Percentiles rank a stretch among this genome's conserved stretches.
These are phyloP conservation scores for Drosophila percnosoma DNA, from an alignment of 2,888 invertebrate species.

Conservation along the genomic window DNA sequence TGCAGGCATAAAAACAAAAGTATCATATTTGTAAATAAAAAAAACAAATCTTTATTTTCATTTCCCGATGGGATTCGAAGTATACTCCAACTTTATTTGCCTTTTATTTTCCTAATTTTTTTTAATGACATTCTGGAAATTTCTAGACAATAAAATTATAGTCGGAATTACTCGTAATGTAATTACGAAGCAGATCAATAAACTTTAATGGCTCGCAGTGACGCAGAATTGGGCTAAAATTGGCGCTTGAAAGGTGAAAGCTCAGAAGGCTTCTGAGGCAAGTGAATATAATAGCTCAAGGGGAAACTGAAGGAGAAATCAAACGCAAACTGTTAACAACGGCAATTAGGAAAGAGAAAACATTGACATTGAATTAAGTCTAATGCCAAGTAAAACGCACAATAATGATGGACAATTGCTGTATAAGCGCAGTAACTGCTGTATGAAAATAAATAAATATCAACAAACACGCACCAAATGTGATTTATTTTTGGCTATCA, in stretches of 20 bases:
- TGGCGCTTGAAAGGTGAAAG: slow-evolving; percentile 26
- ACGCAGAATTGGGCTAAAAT: slow-evolving; percentile 24
- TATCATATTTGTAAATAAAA: not conserved
- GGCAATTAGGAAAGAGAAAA: slow-evolving; percentile 38
- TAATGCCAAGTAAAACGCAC: slow-evolving; percentile 44
- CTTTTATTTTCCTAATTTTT: not conserved
- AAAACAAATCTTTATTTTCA: not conserved
- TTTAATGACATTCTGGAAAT: not conserved
- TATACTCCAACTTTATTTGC: not conserved
- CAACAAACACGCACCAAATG: slow-evolving; percentile 46
- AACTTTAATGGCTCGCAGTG: slow-evolving; percentile 14
- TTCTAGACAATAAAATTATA: not conserved
- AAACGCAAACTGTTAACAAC: not conserved
- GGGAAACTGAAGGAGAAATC: not conserved
- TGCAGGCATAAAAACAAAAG: not conserved
- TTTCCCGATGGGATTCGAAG: no score
- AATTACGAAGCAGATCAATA: slow-evolving; percentile 8
- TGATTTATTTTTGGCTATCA: slow-evolving; percentile 33
- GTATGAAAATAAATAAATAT: slow-evolving; percentile 42
- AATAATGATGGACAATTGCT: slow-evolving; percentile 45
- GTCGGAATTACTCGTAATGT: not conserved
- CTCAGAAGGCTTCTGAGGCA: slow-evolving; percentile 4
- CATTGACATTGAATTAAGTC: slow-evolving; percentile 73
- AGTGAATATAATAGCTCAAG: slow-evolving; percentile 10
- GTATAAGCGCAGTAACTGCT: slow-evolving; percentile 35